Evolutionary conservation across 1,140 invertebrate species (phyloP), one percentile per base, ranked within the genome.

Genomic region (Brachystomella parvula): DNA sequence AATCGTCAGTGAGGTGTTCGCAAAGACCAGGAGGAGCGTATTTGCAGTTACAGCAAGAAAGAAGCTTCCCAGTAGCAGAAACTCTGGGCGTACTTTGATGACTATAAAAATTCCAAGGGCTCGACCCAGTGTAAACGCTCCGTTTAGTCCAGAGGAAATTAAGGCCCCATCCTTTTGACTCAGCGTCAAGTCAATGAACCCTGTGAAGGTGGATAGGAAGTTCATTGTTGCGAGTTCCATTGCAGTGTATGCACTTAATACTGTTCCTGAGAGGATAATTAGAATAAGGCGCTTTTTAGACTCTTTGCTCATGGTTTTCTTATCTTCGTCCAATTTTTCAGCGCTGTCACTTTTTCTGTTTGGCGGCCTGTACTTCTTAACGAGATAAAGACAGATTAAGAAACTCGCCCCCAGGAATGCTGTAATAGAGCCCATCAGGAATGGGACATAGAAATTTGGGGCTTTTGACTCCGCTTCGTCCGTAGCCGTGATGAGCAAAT

Each of bases 41-140:
- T 60, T 60, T 24, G n/a, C 49, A 3, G 29, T 3, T 2, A 64
- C 3, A 9, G 39, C 35, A 12, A 65, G 53, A 21, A 33, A 17
- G 28, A 65, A 9, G 30, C 60, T 65, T n/a, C 39, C 62, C 2
- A 53, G 15, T n/a, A 64, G n/a, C 3, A 64, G 17, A 65, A 33
- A 32, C 21, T 65, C 32, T 2, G 64, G 53, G 12, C 19, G 6
- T 15, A 65, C 33, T 21, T 39, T 62, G 15, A 65, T 21, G 12
- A 65, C 56, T 19, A 65, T 2, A 30, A 65, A n/a, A 9, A 65
- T 59, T 21, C 64, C 64, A 9, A 61, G 2, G 24, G 3, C 49
- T 28, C 64, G 24, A 3, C 64, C 64, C 3, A 47, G 9, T 9
- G 33, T 29, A 30, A 65, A 65, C 9, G 53, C 53, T 3, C 21